Conservation (phyloP, 2,888 invertebrate genomes). For the Eubasilissa splendida region DNA sequence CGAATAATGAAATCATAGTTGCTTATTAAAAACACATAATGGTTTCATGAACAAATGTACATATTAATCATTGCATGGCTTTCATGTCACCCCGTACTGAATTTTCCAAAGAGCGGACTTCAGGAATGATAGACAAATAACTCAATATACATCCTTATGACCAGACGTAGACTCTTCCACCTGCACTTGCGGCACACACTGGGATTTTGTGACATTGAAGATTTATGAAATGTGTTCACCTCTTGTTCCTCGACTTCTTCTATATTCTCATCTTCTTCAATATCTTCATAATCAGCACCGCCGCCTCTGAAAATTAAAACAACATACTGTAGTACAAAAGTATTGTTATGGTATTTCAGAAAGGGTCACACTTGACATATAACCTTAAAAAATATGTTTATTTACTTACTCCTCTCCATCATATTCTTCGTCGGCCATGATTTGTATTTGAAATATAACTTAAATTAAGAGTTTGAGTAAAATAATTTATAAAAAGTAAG, state of each 20-base stretch:
- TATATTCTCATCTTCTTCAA: slow-evolving; percentile 90
- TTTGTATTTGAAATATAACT: neutral
- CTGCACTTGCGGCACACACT: too few species aligned
- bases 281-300: slow-evolving; percentile 91
- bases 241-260: slow-evolving; percentile 91
- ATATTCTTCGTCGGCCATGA: slow-evolving; percentile 90
- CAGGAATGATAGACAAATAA: slow-evolving; percentile 8
- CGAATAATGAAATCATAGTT: too few species aligned
- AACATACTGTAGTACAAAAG: neutral
- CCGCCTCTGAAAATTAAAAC: slow-evolving; percentile 72
- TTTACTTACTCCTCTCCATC: slow-evolving; percentile 83
- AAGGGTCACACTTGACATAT: neutral
- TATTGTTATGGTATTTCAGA: neutral
- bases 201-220: too few species aligned
- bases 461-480: neutral
- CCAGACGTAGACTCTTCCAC: too few species aligned
- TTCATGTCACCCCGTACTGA: too few species aligned
- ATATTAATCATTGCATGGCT: too few species aligned
- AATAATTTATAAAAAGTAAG: too few species aligned
- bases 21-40: too few species aligned
- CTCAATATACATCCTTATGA: too few species aligned
- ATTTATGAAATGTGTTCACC: slow-evolving; percentile 59
- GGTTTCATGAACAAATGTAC: too few species aligned
- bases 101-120: too few species aligned
- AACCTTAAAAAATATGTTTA: too few species aligned